Base-by-base conservation (phyloP, 2,888 invertebrate genomes). In the Brachyopa scutellaris region DNA sequence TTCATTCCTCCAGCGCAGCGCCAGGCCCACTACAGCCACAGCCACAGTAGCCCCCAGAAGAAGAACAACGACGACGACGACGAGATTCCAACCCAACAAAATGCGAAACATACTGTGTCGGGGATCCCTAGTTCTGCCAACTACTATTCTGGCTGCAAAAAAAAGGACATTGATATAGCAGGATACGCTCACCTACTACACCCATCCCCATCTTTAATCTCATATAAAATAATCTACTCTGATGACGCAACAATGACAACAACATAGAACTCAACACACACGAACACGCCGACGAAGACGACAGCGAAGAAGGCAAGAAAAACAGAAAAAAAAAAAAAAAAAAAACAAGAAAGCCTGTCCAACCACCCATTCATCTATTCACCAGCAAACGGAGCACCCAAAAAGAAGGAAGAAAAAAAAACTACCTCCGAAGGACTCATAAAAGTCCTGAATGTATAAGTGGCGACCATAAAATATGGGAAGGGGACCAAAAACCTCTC, bases 191-290 rank as follows among this genome's bases (percentile, higher is more conserved):
- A 69, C 61, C 57, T 55, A 47, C 55, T 33, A 49, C 26, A 26
- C 3, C 26, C 26, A 26, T 26, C 6, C 40, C 53, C 64, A 74
- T 55, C 69, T 53, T n/a, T 66, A 66, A 61, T 76, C 77, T 62
- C 70, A 82, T 77, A 82, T 77, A 70, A 82, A 82, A 82, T 82
- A 82, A 82, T 82, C 82, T 82, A 82, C 77, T 77, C 82, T 77
- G 82, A 82, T 82, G 82, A 82, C 82, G 82, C 82, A 82, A 82
- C 82, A 77, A 82, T 77, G 82, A 82, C 82, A 79, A 67, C 66
- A 76, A 70, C 59, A 59, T 57, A 55, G 76, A 79, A 67, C 45
- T 61, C 55, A 45, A 79, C 79, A 45, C 40, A 67, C 23, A 61
- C 62, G 36, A 40, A 74, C 38, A 66, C 49, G 33, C 47, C 47